These are phyloP conservation scores for Monochamus alternatus DNA, from an alignment of 2,888 invertebrate species.

Conservation along the genomic window DNA sequence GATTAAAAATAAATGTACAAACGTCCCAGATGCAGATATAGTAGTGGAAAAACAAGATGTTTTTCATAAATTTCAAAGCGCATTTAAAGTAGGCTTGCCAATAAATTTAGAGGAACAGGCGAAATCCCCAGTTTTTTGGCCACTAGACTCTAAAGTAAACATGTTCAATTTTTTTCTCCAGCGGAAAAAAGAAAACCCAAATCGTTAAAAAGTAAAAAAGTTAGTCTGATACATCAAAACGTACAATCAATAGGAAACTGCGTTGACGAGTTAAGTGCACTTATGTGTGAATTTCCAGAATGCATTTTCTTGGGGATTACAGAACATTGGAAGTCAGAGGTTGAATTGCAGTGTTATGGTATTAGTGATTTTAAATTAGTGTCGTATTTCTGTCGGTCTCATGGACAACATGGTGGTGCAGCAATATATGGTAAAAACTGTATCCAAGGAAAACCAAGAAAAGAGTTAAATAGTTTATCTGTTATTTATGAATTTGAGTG, in stretches of 20 bases:
- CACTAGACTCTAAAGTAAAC: conserved; percentile 2
- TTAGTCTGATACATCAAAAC: conserved; percentile 5
- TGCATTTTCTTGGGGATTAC: too few species aligned
- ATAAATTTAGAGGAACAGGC: not conserved
- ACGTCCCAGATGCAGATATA: not conserved
- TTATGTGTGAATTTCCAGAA: too few species aligned
- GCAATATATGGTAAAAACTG: too few species aligned
- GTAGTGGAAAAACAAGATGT: conserved; percentile 1
- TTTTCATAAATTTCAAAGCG: conserved; percentile 2
- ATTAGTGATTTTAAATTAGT: too few species aligned
- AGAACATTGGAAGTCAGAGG: too few species aligned
- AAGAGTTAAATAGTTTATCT: too few species aligned
- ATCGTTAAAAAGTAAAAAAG: conserved; percentile 5
- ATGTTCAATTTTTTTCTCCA: not conserved
- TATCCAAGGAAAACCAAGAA: too few species aligned
- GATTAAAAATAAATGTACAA: not conserved
- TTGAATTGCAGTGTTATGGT: too few species aligned
- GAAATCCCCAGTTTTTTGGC: not conserved
- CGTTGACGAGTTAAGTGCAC: not conserved
- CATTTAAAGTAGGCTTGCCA: not conserved
- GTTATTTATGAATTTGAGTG: too few species aligned
- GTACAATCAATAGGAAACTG: conserved; percentile 5
- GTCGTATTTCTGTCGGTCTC: too few species aligned
- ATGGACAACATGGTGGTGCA: too few species aligned
- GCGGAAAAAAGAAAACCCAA: not conserved